Conservation (phyloP, 2,888 invertebrate genomes). For the Pardosa pseudoannulata region DNA sequence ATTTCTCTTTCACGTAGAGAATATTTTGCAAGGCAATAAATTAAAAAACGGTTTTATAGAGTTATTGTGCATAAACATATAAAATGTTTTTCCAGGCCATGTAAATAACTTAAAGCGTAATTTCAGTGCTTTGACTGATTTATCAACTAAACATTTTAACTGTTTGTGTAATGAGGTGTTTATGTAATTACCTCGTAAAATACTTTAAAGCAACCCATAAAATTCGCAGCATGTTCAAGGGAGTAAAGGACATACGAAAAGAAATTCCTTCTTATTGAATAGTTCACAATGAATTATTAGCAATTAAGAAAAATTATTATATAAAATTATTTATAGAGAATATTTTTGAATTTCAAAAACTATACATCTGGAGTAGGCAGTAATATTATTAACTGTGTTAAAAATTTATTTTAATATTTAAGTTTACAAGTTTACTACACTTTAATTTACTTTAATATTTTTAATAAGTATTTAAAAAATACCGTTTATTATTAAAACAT, state of each 20-base stretch:
- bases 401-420: too few relatives aligned
- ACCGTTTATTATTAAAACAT: too few relatives aligned
- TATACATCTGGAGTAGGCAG: too few relatives aligned
- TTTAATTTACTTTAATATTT: too few relatives aligned
- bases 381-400: too few relatives aligned
- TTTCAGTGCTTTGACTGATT: neutral
- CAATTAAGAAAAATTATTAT: neutral
- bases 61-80: too few relatives aligned
- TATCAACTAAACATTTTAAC: neutral
- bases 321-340: too few relatives aligned
- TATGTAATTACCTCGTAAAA: neutral
- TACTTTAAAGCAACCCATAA: neutral
- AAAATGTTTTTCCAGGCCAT: too few relatives aligned
- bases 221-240: neutral
- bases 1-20: neutral
- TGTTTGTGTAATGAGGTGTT: neutral
- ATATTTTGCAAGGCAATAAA: neutral
- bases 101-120: neutral
- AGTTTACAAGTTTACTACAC: too few relatives aligned
- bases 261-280: neutral
- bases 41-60: too few relatives aligned
- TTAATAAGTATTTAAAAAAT: too few relatives aligned
- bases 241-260: neutral
- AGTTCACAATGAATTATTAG: neutral
- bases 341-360: too few relatives aligned